Evolutionary conservation across 2,888 invertebrate species (phyloP).

Genomic region (Parascotia fuliginaria): DNA sequence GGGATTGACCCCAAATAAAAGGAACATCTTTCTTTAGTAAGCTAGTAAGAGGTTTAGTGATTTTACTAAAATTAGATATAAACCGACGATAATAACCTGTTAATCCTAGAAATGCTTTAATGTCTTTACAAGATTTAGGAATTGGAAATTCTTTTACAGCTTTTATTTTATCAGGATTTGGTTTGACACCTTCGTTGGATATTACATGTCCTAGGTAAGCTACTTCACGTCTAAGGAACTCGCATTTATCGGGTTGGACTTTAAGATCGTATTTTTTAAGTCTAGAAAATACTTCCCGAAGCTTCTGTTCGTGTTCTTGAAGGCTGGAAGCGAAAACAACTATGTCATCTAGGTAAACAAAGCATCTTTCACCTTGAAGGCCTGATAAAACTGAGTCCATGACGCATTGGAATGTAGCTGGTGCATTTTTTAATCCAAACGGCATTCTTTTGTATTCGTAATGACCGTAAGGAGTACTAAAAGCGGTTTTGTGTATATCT

Average conservation of each 20-base stretch:
- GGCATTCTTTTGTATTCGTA: slow-evolving; percentile 12
- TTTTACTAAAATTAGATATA: slow-evolving; percentile 12
- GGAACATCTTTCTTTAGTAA: slow-evolving; percentile 14
- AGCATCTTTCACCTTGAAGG: slow-evolving; percentile 1
- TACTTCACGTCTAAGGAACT: slow-evolving; percentile 38
- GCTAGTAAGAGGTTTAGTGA: slow-evolving; percentile 12
- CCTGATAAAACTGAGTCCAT: slow-evolving; percentile 10
- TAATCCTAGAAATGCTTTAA: slow-evolving; percentile 14
- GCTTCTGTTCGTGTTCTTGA: slow-evolving; percentile 27
- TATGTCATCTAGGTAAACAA: slow-evolving; percentile 15
- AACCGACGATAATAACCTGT: slow-evolving; percentile 13
- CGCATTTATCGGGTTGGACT: slow-evolving; percentile 54
- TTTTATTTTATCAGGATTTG: slow-evolving; percentile 38
- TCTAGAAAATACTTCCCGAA: slow-evolving; percentile 40
- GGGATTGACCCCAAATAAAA: slow-evolving; percentile 4
- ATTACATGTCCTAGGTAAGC: slow-evolving; percentile 60
- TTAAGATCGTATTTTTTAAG: slow-evolving; percentile 40
- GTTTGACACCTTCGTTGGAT: slow-evolving; percentile 52
- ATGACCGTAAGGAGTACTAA: slow-evolving; percentile 11
- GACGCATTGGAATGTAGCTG: slow-evolving; percentile 12
- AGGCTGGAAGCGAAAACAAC: slow-evolving; percentile 38
- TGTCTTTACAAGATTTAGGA: slow-evolving; percentile 14
- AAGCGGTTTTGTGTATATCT: slow-evolving; percentile 11
- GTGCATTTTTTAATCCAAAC: slow-evolving; percentile 10
- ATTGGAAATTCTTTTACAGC: slow-evolving; percentile 2